Evolutionary conservation across 1,140 invertebrate species (phyloP).

Genomic region (Saxidomus purpurata): DNA sequence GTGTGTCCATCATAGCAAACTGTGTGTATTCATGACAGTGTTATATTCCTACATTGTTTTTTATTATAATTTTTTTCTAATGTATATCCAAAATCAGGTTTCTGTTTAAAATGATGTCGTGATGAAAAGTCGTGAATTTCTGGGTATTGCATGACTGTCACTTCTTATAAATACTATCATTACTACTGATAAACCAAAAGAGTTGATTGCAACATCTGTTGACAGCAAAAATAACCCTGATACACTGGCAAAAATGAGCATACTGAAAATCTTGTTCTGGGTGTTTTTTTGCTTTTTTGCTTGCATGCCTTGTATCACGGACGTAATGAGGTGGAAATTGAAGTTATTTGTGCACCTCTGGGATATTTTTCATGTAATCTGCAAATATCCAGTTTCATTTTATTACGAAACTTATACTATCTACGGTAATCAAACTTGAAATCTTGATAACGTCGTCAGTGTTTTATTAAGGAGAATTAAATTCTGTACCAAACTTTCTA

Average conservation of each 20-base stretch:
- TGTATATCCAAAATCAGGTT: too few species aligned
- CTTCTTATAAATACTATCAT: not conserved
- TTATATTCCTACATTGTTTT: too few species aligned
- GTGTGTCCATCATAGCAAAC: too few species aligned
- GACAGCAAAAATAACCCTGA: too few species aligned
- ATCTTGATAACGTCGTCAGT: not conserved
- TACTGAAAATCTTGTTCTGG: too few species aligned
- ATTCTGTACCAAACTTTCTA: not conserved
- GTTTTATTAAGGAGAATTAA: not conserved
- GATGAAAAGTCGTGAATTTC: too few species aligned
- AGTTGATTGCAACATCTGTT: not conserved
- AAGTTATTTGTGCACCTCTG: not conserved
- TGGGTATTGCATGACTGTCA: not conserved
- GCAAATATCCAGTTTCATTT: not conserved
- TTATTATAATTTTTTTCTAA: too few species aligned
- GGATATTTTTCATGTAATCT: not conserved
- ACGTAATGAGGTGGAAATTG: not conserved
- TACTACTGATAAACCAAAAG: not conserved
- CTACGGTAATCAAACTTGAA: not conserved
- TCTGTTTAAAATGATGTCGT: too few species aligned
- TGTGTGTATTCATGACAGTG: too few species aligned
- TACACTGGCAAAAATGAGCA: not conserved
- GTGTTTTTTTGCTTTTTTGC: not conserved
- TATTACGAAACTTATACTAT: not conserved
- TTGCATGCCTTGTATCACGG: not conserved